Evolutionary conservation across 2,888 invertebrate genomes (phyloP).

Genomic region (Allophyes oxyacanthae): DNA sequence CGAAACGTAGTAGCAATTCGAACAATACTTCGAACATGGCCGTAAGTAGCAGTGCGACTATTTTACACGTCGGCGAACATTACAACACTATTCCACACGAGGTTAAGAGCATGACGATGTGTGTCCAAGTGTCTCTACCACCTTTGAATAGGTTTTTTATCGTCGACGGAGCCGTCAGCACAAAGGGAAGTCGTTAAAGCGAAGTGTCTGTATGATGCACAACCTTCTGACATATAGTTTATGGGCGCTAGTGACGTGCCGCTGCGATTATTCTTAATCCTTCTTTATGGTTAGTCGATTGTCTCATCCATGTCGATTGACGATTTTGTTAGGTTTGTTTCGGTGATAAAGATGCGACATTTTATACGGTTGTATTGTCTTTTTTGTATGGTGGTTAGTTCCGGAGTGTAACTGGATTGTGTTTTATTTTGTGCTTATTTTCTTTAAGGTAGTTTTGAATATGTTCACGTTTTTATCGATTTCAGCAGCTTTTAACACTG

Average conservation of each 20-base stretch:
- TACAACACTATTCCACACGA: conserved; percentile 56
- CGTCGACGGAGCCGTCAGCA: conserved; percentile 66
- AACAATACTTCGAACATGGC: conserved; percentile 34
- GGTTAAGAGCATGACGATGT: conserved; percentile 66
- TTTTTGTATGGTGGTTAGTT: conserved; percentile 18
- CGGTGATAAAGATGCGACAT: conserved; percentile 28
- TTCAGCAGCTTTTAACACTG: too few relatives aligned
- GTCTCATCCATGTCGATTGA: conserved; percentile 59
- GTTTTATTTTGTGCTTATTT: neutral
- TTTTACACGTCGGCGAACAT: conserved; percentile 47
- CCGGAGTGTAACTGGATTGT: conserved; percentile 3
- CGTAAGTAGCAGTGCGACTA: conserved; percentile 47
- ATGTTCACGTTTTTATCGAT: too few relatives aligned
- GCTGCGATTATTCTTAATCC: conserved; percentile 73
- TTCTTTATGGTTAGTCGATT: conserved; percentile 70
- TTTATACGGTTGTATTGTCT: conserved; percentile 1
- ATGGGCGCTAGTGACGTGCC: conserved; percentile 61
- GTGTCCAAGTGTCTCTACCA: conserved; percentile 66
- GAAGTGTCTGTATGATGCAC: conserved; percentile 72
- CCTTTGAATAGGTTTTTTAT: conserved; percentile 76
- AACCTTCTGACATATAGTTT: conserved; percentile 70
- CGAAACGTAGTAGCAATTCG: conserved; percentile 47
- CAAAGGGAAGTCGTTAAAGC: conserved; percentile 79
- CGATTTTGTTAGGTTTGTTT: conserved; percentile 50
- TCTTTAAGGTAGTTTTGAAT: too few relatives aligned